Base-by-base conservation (phyloP, 64 coral and sea anemone genomes). In the Montipora efflorescens region DNA sequence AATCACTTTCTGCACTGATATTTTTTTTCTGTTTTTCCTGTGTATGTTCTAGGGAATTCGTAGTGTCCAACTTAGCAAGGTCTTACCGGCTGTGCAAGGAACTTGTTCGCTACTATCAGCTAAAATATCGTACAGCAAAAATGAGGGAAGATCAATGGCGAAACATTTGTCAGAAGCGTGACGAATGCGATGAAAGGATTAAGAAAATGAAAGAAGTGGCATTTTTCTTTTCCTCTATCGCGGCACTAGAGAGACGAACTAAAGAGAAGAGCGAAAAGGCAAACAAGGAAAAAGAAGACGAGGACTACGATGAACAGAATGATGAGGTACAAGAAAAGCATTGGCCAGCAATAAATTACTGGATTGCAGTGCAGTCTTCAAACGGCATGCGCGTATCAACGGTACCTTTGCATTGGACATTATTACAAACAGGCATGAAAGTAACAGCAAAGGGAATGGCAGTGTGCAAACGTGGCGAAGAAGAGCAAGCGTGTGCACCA, bases 361-460 rank as follows among this genome's bases (percentile, higher is more conserved):
- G 87, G 87, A 57, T 89, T 19, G 87, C 87, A 22, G 57, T 89
- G 9, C 87, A 89, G 25, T 89, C 87, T 19, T 18, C 74, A 1
- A 89, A 89, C 44, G 74, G 87, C 4, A 58, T 76, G 28, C 73
- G n/a, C 15, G 74, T 89, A 8, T 59, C 48, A 10, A n/a, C n/a
- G n/a, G n/a, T n/a, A n/a, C n/a, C n/a, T n/a, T n/a, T 89, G 3
- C 87, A 89, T 45, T 59, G 50, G 1, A 52, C 74, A 9, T 74
- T 89, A 7, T 67, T 83, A 28, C 18, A 83, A 44, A 64, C 22
- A 11, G n/a, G 61, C 58, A 67, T 83, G 53, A 58, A 66, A 67
- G 57, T 47, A 5, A 22, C n/a, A 79, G 76, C 77, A 1, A 79
- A 79, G 15, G 14, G 16, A 13, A 16, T 79, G 47, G 7, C 77